phyloP scores from a whole-genome alignment of 2,888 invertebrate species.

The Encarsia formosa region DNA sequence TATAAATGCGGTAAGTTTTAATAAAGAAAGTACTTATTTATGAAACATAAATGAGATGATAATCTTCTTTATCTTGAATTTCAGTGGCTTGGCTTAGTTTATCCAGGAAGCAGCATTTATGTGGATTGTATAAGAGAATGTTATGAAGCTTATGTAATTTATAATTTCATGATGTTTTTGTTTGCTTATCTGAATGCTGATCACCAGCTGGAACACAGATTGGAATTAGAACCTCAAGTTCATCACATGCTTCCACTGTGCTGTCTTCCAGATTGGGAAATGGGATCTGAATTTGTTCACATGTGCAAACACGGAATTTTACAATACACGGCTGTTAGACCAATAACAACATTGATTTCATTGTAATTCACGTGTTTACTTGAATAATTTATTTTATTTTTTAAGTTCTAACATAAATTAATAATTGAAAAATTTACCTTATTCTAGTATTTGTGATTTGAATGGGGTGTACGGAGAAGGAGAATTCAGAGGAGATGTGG shows the following conservation, averaged over 20 bases:
- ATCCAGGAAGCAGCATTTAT: constrained; percentile 84
- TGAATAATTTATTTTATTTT: not conserved
- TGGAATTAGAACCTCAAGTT: constrained; percentile 79
- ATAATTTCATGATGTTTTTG: constrained; percentile 94
- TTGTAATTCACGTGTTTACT: constrained; percentile 61
- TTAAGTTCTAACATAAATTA: not conserved
- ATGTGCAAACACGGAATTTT: constrained; percentile 95
- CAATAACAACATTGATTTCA: constrained; percentile 83
- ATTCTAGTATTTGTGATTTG: constrained; percentile 75
- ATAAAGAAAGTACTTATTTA: not conserved
- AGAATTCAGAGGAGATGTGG: constrained; percentile 77
- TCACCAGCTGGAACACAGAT: constrained; percentile 76
- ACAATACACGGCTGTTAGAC: constrained; percentile 90
- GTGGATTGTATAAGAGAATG: constrained; percentile 91
- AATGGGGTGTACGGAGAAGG: constrained; percentile 87
- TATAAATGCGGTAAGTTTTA: constrained; percentile 76
- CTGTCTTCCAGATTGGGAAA: constrained; percentile 87
- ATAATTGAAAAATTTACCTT: too few relatives aligned
- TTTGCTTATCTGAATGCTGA: constrained; percentile 85
- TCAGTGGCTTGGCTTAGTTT: constrained; percentile 83
- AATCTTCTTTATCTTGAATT: constrained; percentile 25
- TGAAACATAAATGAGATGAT: not conserved
- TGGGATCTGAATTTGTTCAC: constrained; percentile 89
- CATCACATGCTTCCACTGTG: constrained; percentile 89
- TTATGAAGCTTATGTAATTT: constrained; percentile 96